phyloP scores from a whole-genome alignment of 1,140 invertebrate species.

The Anthonomus grandis region DNA sequence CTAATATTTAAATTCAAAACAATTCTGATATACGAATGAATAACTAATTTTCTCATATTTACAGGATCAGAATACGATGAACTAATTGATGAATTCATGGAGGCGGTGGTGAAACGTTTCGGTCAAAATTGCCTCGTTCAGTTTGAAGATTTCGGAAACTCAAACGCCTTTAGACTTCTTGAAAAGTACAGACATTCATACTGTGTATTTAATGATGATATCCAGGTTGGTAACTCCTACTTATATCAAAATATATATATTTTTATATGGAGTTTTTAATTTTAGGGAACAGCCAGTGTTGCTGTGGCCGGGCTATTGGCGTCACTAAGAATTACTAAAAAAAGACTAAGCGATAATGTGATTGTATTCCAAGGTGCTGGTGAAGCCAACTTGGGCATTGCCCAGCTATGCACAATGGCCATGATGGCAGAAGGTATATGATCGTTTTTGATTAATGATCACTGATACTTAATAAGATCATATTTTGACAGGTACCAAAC shows the following conservation, averaged over 20 bases:
- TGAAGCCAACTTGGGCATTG: conserved; percentile 74
- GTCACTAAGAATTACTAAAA: conserved; percentile 73
- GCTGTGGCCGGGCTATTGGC: conserved; percentile 89
- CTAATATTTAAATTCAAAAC: too few species aligned
- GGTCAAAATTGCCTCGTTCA: conserved; percentile 81
- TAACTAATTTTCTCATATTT: conserved; percentile 3
- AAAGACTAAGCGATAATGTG: conserved; percentile 72
- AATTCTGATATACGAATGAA: too few species aligned
- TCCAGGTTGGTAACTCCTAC: conserved; percentile 57
- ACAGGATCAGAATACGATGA: conserved; percentile 76
- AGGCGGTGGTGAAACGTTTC: conserved; percentile 79
- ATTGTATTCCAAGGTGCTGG: conserved; percentile 92
- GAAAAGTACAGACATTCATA: conserved; percentile 80
- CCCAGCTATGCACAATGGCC: conserved; percentile 79
- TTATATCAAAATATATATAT: neutral
- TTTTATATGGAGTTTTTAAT: neutral
- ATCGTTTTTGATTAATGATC: too few species aligned
- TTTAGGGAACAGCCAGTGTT: conserved; percentile 76
- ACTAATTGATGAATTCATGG: conserved; percentile 97
- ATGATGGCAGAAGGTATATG: conserved; percentile 74
- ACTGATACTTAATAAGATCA: too few species aligned
- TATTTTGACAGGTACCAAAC: conserved; percentile 47
- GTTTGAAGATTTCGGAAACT: conserved; percentile 94
- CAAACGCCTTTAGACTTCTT: conserved; percentile 84
- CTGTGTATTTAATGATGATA: conserved; percentile 96